A percentile compares a stretch with the other conserved stretches of the same genome.
Evolutionary conservation across 2,113 vertebrate genomes (phyloP).

Genomic region (Pandion haliaetus): DNA sequence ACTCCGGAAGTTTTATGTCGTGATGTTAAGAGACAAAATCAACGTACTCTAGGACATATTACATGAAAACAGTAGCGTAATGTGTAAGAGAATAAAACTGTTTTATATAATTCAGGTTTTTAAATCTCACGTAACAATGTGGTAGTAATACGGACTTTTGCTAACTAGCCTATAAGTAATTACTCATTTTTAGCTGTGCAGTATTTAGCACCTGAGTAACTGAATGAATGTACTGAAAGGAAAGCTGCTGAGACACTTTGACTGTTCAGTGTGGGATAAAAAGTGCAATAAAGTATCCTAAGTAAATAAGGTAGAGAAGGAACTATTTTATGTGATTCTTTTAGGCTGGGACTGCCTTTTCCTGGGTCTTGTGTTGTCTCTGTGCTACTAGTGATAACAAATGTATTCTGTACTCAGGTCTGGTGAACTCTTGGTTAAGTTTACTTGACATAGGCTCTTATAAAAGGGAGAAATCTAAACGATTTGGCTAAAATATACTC

Average conservation of each 20-base stretch:
- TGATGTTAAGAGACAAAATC: not conserved
- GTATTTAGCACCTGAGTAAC: not conserved
- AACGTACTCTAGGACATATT: fast-evolving
- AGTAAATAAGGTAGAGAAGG: not conserved
- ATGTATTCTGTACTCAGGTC: fast-evolving
- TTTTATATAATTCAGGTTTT: not conserved
- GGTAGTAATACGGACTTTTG: not conserved
- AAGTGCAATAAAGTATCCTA: not conserved
- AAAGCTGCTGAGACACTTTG: not conserved
- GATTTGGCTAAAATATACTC: not conserved
- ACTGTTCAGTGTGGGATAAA: not conserved
- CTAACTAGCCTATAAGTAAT: not conserved
- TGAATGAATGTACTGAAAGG: not conserved
- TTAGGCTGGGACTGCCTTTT: not conserved
- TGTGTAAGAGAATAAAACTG: not conserved
- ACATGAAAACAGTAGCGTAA: not conserved
- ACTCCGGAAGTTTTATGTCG: fast-evolving
- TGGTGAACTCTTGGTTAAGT: not conserved
- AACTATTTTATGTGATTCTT: not conserved
- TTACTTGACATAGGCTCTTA: not conserved
- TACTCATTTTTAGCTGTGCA: not conserved
- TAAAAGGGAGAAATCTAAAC: not conserved
- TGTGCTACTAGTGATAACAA: not conserved
- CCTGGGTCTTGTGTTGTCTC: fast-evolving
- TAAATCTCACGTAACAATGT: not conserved